Evolutionary conservation across 2,797 vertebrate genomes (phyloP).

Genomic region (Cuculus canorus): DNA sequence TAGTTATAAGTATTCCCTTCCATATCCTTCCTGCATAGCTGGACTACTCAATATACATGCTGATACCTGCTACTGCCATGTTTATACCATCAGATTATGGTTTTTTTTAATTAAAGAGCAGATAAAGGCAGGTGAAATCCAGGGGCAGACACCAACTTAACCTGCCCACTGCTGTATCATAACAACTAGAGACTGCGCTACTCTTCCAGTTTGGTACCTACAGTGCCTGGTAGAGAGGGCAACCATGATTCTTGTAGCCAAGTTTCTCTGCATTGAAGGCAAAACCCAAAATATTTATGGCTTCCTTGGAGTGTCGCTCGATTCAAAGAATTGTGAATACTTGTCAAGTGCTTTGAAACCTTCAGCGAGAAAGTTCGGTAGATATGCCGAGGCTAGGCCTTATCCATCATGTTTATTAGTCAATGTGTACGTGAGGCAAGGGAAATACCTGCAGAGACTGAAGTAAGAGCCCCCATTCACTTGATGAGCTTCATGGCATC

Average conservation of each 20-base stretch:
- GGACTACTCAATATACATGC: neutral
- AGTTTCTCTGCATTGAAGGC: neutral
- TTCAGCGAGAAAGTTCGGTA: neutral
- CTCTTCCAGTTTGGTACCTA: neutral
- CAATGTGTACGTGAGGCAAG: neutral
- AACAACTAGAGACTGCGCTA: rapidly evolving
- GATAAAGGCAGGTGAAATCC: neutral
- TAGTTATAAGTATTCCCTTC: too few relatives aligned
- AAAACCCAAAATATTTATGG: neutral
- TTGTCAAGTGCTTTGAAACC: neutral
- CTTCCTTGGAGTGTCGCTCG: neutral
- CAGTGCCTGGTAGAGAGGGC: neutral
- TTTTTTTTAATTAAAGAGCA: neutral
- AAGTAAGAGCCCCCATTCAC: neutral
- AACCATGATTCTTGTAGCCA: neutral
- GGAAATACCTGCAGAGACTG: neutral
- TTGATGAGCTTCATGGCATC: neutral
- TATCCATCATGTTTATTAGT: neutral
- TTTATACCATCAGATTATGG: neutral
- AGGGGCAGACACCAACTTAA: neutral
- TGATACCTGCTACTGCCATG: neutral
- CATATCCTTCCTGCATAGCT: neutral
- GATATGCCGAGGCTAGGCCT: neutral
- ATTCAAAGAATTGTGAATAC: neutral
- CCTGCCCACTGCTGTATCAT: neutral